Base-by-base conservation (phyloP, 1,140 invertebrate genomes). In the Dreissena rostriformis region DNA sequence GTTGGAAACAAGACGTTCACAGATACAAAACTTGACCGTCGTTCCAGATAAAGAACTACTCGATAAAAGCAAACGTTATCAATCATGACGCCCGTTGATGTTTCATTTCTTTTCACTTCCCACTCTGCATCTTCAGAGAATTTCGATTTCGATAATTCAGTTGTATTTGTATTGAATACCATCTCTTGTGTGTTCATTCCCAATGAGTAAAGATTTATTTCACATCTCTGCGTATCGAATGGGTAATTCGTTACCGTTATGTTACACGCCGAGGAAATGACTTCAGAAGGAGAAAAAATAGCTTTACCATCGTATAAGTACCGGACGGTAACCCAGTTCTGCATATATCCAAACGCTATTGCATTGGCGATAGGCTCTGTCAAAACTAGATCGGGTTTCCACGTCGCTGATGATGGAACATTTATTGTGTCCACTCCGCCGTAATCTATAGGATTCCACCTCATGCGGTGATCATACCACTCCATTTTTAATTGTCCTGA, bases 231-330 rank as follows among this genome's bases (percentile, higher is more conserved):
- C 24, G 92, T 93, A 90, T 97, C 96, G 81, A 95, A 96, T 0
- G 96, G 96, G 96, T 96, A 97, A 19, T 95, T 92, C 19, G 93
- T 93, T 52, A 97, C 92, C 94, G 99, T 97, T 87, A 99, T 98
- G 94, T 98, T 97, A 92, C 98, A 98, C 93, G 98, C 84, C 96
- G 68, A 80, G n/a, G 84, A 49, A 77, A 87, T 67, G 0, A 87
- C 67, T 15, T 85, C 75, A 11, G 53, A 75, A 5, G 86, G 86
- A 52, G 14, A 26, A 71, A 75, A 87, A 0, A 61, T 17, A 7
- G 81, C 70, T 0, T 15, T 15, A 12, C 86, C 86, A 26, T 80
- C 49, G 49, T 53, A 70, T 8, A 29, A 75, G 71, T 28, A 52
- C 0, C 49, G 22, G 39, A 85, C 71, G 11, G 57, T 55, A n/a